A percentile compares a stretch with the other conserved stretches of the same genome.
Conservation (phyloP, 2,113 vertebrate species). For the Eptatretus burgeri region DNA sequence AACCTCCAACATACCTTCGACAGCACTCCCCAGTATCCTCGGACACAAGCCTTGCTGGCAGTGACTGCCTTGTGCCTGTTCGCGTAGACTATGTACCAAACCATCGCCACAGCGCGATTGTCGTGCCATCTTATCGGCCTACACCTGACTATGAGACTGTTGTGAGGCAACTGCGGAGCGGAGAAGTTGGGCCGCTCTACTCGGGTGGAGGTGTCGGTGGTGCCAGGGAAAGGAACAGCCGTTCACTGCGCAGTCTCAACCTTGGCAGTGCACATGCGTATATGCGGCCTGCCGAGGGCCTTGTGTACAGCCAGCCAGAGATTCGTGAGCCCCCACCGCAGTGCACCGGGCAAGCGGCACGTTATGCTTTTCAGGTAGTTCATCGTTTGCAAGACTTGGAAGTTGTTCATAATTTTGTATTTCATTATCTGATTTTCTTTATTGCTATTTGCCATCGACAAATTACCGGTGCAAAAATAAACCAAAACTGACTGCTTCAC, state of each 20-base stretch:
- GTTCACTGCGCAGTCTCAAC: conserved; percentile 67
- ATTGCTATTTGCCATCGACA: too few relatives aligned
- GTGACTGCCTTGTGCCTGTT: conserved; percentile 41
- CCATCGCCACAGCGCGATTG: conserved; percentile 74
- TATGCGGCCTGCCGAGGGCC: conserved; percentile 34
- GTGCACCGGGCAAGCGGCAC: background rate
- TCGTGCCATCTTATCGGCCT: conserved; percentile 66
- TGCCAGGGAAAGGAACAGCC: conserved; percentile 40
- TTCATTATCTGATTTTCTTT: too few relatives aligned
- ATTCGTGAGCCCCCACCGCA: conserved; percentile 37
- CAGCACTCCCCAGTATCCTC: conserved; percentile 67
- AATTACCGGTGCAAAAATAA: too few relatives aligned
- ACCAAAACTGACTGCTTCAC: too few relatives aligned
- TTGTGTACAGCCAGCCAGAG: conserved; percentile 85
- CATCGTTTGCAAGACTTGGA: too few relatives aligned
- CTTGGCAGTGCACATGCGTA: conserved; percentile 62
- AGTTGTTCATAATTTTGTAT: too few relatives aligned
- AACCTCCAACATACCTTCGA: conserved; percentile 32
- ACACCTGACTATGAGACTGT: conserved; percentile 81
- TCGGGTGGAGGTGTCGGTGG: too few relatives aligned
- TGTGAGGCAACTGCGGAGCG: conserved; percentile 42
- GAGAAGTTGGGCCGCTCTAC: too few relatives aligned
- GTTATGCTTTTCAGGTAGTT: too few relatives aligned
- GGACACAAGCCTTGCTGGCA: conserved; percentile 61
- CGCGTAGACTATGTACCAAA: conserved; percentile 58